Base-by-base conservation (phyloP, 2,113 vertebrate species). In the Silurus asotus region DNA sequence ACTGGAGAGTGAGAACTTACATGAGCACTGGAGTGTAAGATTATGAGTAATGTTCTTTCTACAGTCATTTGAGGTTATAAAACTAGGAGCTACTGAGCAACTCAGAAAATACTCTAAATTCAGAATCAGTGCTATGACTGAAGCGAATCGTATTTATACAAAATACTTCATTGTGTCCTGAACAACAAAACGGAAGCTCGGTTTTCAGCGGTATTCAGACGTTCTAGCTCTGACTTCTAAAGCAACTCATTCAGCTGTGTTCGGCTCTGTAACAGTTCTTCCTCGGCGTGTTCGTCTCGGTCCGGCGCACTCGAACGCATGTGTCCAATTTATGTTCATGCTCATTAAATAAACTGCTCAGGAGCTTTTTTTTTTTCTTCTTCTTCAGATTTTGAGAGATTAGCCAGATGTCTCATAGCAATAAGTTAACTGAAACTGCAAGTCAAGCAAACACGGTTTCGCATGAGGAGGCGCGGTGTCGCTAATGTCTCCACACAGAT, bases 331-430 rank as follows among this genome's bases (percentile, higher is more conserved):
- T 82, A 28, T 53, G 64, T 48, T 81, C 64, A 88, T 88, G 78
- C 51, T 88, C 69, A 48, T 80, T 62, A 88, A 80, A 84, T 81
- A 75, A 88, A 75, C 65, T 62, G 49, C 83, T 58, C 81, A 55
- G 76, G 81, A 87, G 61, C 62, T 77, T 55, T 87, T 28, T 70
- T 82, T 86, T 37, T 37, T 37, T 37, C 2, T 37, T 37, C 2
- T 37, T 3, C 37, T 37, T 3, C 37, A 37, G 51, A 82, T 82
- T 82, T 82, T 65, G 58, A 59, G 77, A 65, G 80, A 82, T 82
- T n/a, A 82, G 80, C 80, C 80, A 82, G 80, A 82, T 82, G 80
- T 82, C 80, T 82, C 1, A 14, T 75, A 84, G 82, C 55, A 74
- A 61, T 64, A 82, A 82, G 61, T 84, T 84, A 61, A 64, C 83